A percentile compares a stretch with the other conserved stretches of the same genome.
phyloP scores from a whole-genome alignment of 2,888 invertebrate genomes.

The Nomada fabriciana region DNA sequence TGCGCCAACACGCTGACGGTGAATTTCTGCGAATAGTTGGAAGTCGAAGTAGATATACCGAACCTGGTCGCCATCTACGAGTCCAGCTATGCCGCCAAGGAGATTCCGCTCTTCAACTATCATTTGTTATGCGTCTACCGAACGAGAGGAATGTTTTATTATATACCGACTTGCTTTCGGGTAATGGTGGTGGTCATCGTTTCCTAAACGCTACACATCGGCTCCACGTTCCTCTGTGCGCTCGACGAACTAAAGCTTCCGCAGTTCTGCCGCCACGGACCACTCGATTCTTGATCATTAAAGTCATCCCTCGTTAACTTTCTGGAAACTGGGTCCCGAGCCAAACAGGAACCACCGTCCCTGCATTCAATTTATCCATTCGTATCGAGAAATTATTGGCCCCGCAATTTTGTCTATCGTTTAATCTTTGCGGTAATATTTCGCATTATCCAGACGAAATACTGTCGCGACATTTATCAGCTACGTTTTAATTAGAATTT shows the following conservation, averaged over 20 bases:
- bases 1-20: conserved; percentile 68
- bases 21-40: conserved; percentile 72
- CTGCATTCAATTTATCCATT: not conserved
- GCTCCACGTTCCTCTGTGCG: too few species aligned
- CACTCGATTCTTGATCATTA: conserved; percentile 29
- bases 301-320: conserved; percentile 42
- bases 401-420: conserved; percentile 1
- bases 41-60: conserved; percentile 63
- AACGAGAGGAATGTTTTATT: conserved; percentile 55
- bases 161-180: conserved; percentile 26
- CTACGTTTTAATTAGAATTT: not conserved
- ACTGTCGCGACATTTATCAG: not conserved
- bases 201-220: not conserved
- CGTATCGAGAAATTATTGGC: conserved; percentile 3
- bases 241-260: not conserved
- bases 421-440: not conserved
- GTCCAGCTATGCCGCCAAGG: conserved; percentile 25
- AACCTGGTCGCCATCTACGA: conserved; percentile 42
- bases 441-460: not conserved
- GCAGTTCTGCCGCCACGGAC: not conserved
- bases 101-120: conserved; percentile 50
- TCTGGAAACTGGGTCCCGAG: conserved; percentile 5
- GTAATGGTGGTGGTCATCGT: conserved; percentile 2
- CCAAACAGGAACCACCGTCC: not conserved
- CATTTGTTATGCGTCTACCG: conserved; percentile 54